Evolutionary conservation across 2,888 invertebrate genomes (phyloP), one percentile per base, ranked within the genome.

Genomic region (Folsomia manolachei): DNA sequence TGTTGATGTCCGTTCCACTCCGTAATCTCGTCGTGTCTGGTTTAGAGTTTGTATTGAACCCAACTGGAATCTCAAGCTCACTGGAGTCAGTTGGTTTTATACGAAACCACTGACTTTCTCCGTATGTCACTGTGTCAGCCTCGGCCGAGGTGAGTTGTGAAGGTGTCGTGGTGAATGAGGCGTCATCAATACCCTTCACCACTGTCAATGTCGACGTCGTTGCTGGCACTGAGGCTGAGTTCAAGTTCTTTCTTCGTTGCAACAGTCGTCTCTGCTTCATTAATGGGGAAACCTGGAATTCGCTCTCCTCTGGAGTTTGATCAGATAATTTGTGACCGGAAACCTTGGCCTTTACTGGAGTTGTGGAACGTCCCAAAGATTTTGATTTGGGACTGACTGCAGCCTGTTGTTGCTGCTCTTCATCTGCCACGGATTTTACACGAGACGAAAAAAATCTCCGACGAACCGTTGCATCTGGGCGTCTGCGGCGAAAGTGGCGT

Each of bases 51-150:
- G 60, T 7, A n/a, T 21, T 60, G 60, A 21, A 60, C n/a, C 9
- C 23, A 21, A 11, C 63, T 11, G 24, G 9, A 63, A 23, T 4
- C 19, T 56, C 26, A 11, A 63, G 24, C 21, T 69, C 69, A 19
- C 7, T 18, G 27, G 69, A 69, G 23, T 69, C 69, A 1, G 69
- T 53, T 21, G 69, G 62, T 27, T 76, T 74, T 7, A 80, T 63
- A 4, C 75, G 71, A 64, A 80, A 81, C 81, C 81, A 81, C 65
- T 81, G 79, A 65, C 79, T 77, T 70, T 81, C 81, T 11, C 81
- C 81, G 61, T 80, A 81, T 26, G 81, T 81, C 23, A 80, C 81
- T 9, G 78, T 53, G 53, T 77, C 75, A 7, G 77, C 68, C 18
- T 76, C 75, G 2, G 71, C 14, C 11, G 73, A 75, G 27, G 24